Base-by-base conservation (phyloP, 2,888 invertebrate species). In the Coleophora flavipennella region DNA sequence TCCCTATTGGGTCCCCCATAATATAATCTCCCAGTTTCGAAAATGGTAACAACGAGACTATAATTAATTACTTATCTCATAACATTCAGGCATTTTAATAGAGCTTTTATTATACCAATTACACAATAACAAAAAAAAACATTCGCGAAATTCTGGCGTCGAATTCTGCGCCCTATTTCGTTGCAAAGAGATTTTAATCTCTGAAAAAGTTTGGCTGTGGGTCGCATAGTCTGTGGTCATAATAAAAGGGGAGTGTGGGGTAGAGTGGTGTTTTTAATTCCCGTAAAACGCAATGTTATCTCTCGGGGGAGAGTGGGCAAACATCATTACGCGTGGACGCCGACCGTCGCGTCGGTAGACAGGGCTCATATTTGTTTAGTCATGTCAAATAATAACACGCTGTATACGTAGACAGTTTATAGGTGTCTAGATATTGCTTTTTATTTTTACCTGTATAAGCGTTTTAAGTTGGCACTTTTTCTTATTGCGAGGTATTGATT, bases 271-370 rank as follows among this genome's bases (percentile, higher is more conserved):
- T 71, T 75, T 72, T 73, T 78, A 79, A 78, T 79, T 77, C 70
- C 64, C 67, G 68, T 79, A 77, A 80, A 79, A 79, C 67, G 68
- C 62, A 34, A 36, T 40, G 44, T 38, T 40, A 45, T 59, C 69
- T 79, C 79, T 77, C 79, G 54, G 61, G 77, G 79, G 79, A 79
- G 71, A 65, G 58, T 47, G 60, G 57, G 67, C 59, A 78, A 78
- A 79, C 70, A 78, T 76, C 67, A 65, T 78, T 77, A 78, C 59
- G 48, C 48, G 54, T 57, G 43, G 33, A 33, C 32, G 10, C 25
- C 20, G 20, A 20, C 20, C 20, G 29, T 29, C 28, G 28, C 10
- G 8, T 9, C 7, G 29, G 29, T 11, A 26, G 26, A 35, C 26
- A 26, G 20, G 20, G 20, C 20, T 25, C 8, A 28, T 32, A 29